Evolutionary conservation across 2,888 invertebrate genomes (phyloP).

Genomic region (Plutella xylostella): DNA sequence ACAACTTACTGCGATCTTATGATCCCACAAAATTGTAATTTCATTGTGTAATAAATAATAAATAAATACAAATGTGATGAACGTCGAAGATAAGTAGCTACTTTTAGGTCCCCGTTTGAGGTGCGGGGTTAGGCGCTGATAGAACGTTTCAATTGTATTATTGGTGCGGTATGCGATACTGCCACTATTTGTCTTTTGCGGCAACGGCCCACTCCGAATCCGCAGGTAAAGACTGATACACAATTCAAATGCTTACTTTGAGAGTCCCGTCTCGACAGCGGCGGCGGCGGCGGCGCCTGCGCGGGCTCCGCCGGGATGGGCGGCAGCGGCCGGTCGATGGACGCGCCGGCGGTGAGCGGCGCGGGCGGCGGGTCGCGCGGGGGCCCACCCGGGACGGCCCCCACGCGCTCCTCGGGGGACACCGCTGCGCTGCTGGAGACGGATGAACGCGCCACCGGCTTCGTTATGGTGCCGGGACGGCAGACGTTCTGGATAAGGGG

Average conservation of each 20-base stretch:
- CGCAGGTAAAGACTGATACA: no score
- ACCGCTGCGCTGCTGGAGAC: slow-evolving; percentile 63
- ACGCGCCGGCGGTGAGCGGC: slow-evolving; percentile 45
- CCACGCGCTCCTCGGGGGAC: slow-evolving; percentile 52
- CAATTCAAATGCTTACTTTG: slow-evolving; percentile 64
- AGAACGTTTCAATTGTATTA: no score
- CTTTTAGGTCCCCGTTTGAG: no score
- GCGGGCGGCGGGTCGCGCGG: slow-evolving; percentile 52
- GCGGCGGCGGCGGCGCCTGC: slow-evolving; percentile 55
- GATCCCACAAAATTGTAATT: no score
- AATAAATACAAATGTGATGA: no score
- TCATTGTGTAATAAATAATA: no score
- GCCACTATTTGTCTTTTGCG: no score
- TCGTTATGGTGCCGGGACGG: slow-evolving; percentile 49
- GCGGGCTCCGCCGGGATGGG: slow-evolving; percentile 71
- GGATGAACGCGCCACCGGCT: slow-evolving; percentile 55
- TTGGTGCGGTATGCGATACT: no score
- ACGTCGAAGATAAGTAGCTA: no score
- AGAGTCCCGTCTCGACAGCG: slow-evolving; percentile 74
- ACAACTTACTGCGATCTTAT: no score
- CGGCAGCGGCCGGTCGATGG: slow-evolving; percentile 70
- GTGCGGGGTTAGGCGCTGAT: no score
- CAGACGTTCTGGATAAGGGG: slow-evolving; percentile 43
- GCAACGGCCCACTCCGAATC: no score
- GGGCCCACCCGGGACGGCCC: slow-evolving; percentile 35